Conservation (phyloP, 2,113 vertebrate species). For the Anthoscopus minutus region DNA sequence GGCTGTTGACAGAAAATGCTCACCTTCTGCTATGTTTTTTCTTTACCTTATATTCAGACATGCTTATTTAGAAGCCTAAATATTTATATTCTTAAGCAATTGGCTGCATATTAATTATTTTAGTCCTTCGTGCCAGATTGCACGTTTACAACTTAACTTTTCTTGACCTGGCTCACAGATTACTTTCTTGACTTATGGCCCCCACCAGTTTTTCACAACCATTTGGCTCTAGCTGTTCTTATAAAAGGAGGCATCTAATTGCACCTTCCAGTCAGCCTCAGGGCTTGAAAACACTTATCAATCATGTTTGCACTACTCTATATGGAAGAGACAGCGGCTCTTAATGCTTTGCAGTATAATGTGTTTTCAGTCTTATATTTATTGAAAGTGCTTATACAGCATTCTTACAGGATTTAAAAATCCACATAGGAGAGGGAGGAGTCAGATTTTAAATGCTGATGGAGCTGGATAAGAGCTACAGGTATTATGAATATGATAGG, state of each 20-base stretch:
- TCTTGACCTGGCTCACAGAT: conserved; percentile 27
- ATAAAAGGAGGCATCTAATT: conserved; percentile 7
- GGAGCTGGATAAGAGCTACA: not conserved
- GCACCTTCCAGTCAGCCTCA: not conserved
- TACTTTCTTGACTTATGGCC: not conserved
- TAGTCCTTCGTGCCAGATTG: not conserved
- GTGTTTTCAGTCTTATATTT: not conserved
- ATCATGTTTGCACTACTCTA: not conserved
- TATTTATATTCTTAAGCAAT: not conserved
- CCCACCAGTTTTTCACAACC: not conserved
- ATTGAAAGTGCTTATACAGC: not conserved
- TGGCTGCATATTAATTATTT: not conserved
- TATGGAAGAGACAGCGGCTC: not conserved
- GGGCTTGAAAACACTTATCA: not conserved
- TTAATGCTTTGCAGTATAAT: not conserved
- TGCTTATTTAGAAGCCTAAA: not conserved
- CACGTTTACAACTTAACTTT: conserved; percentile 46
- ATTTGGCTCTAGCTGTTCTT: conserved; percentile 24
- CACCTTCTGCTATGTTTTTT: not conserved
- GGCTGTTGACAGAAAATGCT: not conserved
- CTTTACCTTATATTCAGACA: not conserved
- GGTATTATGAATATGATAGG: not conserved
- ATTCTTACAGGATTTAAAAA: not conserved
- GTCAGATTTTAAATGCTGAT: not conserved
- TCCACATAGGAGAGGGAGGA: not conserved